phyloP scores from a whole-genome alignment of 2,888 invertebrate genomes.

The Lasioglossum marginatum region DNA sequence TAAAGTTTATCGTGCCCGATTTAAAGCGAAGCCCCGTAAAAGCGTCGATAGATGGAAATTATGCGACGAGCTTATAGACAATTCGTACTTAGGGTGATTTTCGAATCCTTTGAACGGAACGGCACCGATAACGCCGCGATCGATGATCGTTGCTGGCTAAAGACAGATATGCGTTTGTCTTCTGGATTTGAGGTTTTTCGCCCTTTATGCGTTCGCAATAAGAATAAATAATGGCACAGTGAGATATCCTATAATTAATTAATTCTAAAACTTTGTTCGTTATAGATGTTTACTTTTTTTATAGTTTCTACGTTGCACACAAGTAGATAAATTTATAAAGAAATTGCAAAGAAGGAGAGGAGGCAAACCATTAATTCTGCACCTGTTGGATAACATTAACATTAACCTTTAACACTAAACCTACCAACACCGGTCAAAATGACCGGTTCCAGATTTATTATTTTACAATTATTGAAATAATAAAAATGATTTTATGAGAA shows the following conservation, averaged over 20 bases:
- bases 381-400: neutral
- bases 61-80: slow-evolving; percentile 30
- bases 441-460: no score
- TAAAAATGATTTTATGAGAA: no score
- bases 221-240: neutral
- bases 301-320: neutral
- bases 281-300: neutral
- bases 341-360: neutral
- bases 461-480: no score
- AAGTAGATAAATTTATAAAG: neutral
- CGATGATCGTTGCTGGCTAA: neutral
- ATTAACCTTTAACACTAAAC: no score
- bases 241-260: neutral
- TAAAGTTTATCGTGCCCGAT: slow-evolving; percentile 48
- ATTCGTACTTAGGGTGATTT: slow-evolving; percentile 17
- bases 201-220: neutral
- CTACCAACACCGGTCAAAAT: no score
- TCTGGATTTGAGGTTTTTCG: no score
- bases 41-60: slow-evolving; percentile 43
- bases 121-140: neutral
- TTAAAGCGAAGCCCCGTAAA: slow-evolving; percentile 38
- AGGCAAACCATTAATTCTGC: neutral
- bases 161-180: neutral
- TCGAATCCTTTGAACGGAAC: neutral
- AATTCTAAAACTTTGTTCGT: neutral